A percentile compares a stretch with the other conserved stretches of the same genome.
Conservation (phyloP, 2,797 vertebrate species). For the Gadopsis marmoratus region DNA sequence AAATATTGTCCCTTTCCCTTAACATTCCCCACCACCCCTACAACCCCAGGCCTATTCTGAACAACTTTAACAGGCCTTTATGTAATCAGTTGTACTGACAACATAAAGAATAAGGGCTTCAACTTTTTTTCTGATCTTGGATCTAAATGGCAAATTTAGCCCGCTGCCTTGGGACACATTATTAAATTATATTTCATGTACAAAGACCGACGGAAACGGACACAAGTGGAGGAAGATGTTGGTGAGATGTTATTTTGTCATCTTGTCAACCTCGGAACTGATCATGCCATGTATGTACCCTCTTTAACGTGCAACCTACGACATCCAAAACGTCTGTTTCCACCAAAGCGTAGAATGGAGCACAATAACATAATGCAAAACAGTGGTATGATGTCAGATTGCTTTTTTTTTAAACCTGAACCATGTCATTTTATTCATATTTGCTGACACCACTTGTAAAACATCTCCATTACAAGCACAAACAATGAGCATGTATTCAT, state of each 20-base stretch:
- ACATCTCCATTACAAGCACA: constrained; percentile 39
- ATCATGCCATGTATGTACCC: not conserved
- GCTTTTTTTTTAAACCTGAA: not conserved
- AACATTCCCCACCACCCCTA: not conserved
- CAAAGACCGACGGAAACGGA: constrained; percentile 9
- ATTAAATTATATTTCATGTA: constrained; percentile 9
- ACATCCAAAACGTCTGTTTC: not conserved
- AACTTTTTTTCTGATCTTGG: constrained; percentile 21
- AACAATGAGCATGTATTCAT: constrained; percentile 54
- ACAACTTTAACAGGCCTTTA: not conserved
- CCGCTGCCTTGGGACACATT: not conserved
- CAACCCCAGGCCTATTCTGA: constrained; percentile 2
- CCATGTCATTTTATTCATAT: constrained; percentile 14
- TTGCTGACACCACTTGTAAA: constrained; percentile 33
- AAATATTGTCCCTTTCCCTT: constrained; percentile 9
- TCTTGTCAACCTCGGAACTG: not conserved
- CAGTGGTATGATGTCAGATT: not conserved
- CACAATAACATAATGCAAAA: not conserved
- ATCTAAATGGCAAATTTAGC: constrained; percentile 30
- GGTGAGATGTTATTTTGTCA: not conserved
- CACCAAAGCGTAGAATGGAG: not conserved
- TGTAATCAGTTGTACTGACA: constrained; percentile 29
- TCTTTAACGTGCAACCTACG: not conserved
- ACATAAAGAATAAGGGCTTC: constrained; percentile 22
- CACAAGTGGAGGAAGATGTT: not conserved